Percentiles rank a stretch among this genome's conserved stretches.
phyloP scores from a whole-genome alignment of 2,888 invertebrate species.

The Timandra comae region DNA sequence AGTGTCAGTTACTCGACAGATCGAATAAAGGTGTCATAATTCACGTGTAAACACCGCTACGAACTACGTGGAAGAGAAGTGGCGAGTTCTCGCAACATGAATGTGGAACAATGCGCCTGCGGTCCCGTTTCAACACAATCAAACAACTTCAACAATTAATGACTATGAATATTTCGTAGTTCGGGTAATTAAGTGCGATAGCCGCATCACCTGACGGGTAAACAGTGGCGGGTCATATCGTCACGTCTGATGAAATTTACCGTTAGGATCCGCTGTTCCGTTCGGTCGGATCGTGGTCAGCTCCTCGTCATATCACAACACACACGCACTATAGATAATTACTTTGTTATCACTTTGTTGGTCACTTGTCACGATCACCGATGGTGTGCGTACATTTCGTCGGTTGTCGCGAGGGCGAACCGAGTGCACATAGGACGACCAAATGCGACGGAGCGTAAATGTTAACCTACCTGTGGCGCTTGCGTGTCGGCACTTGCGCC shows the following conservation, averaged over 20 bases:
- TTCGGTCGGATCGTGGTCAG: slow-evolving; percentile 45
- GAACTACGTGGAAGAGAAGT: slow-evolving; percentile 57
- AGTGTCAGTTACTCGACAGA: slow-evolving; percentile 26
- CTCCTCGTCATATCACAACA: slow-evolving; percentile 55
- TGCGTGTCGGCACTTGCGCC: slow-evolving; percentile 61
- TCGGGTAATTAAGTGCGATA: slow-evolving; percentile 11
- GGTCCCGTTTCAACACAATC: slow-evolving; percentile 18
- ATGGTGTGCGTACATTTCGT: slow-evolving; percentile 61
- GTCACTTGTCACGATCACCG: slow-evolving; percentile 65
- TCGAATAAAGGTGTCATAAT: slow-evolving; percentile 56
- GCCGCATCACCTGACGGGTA: slow-evolving; percentile 63
- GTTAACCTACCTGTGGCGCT: slow-evolving; percentile 74
- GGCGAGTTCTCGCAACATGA: slow-evolving; percentile 30
- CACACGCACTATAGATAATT: slow-evolving; percentile 39
- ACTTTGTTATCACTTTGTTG: slow-evolving; percentile 52
- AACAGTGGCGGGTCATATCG: slow-evolving; percentile 60
- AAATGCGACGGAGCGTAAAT: slow-evolving; percentile 73
- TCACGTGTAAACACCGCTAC: slow-evolving; percentile 64
- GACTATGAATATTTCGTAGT: neutral
- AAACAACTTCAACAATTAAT: slow-evolving; percentile 8
- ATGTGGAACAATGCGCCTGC: slow-evolving; percentile 45
- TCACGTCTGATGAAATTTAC: slow-evolving; percentile 61
- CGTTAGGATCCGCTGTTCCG: slow-evolving; percentile 65
- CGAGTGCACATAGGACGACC: slow-evolving; percentile 59
- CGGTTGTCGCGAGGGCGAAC: slow-evolving; percentile 51